A percentile compares a stretch with the other conserved stretches of the same genome.
phyloP scores from a whole-genome alignment of 2,113 vertebrate species.

The Saimiri boliviensis region DNA sequence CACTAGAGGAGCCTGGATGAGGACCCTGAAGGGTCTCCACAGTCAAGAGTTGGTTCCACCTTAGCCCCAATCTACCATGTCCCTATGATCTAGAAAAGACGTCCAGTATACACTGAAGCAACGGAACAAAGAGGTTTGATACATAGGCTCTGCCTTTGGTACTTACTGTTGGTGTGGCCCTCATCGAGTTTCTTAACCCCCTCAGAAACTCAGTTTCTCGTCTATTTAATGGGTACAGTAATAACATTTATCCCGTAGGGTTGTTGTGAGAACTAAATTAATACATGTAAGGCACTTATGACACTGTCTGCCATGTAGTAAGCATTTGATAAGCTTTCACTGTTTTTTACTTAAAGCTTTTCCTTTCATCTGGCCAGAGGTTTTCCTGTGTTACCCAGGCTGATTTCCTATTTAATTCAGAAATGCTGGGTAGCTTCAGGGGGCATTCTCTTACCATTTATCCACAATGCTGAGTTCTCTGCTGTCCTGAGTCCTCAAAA shows the following conservation, averaged over 20 bases:
- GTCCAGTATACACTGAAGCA: neutral
- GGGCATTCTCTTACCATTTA: neutral
- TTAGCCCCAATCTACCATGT: neutral
- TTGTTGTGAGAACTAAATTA: neutral
- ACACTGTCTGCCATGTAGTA: neutral
- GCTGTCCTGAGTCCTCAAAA: neutral
- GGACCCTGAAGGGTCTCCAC: neutral
- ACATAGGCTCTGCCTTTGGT: neutral
- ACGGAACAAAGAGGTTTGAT: neutral
- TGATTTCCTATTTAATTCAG: slow-evolving; percentile 8
- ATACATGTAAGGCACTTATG: neutral
- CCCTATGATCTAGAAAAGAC: neutral
- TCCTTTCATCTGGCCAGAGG: neutral
- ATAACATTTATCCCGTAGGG: neutral
- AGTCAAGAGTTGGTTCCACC: too few species aligned
- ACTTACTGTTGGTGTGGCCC: neutral
- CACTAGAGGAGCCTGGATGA: neutral
- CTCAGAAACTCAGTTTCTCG: neutral
- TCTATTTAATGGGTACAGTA: neutral
- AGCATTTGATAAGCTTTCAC: neutral
- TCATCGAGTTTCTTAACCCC: neutral
- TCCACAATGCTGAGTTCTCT: neutral
- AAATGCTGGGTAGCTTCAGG: neutral
- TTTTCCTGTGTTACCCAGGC: neutral
- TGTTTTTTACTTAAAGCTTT: neutral